Base-by-base conservation (phyloP, 2,797 vertebrate genomes). In the Ctenochaetus hawaiiensis region DNA sequence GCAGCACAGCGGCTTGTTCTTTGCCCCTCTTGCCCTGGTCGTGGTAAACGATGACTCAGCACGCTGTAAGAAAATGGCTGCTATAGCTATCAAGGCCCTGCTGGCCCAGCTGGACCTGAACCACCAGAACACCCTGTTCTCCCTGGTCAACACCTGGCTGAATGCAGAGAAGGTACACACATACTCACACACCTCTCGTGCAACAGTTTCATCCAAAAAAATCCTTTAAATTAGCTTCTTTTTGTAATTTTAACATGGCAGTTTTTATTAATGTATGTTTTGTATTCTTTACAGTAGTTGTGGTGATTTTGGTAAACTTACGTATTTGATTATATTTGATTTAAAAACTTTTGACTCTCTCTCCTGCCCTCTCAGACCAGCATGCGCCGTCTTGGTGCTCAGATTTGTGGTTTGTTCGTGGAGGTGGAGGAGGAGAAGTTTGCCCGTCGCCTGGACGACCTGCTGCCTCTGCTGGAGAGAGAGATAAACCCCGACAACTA, bases 21-120 rank as follows among this genome's bases (percentile, higher is more conserved):
- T 99, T 6, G 92, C 97, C 39, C 97, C 98, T 0, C 93, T 99
- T 10, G 96, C 97, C 11, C 93, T 99, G 73, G 95, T 96, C 22
- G 92, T 97, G 90, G 94, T 97, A 64, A 99, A 99, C 0, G 98
- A 99, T 11, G 95, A 97, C 87, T 99, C 98, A 0, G 80, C 95
- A 0, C 93, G 89, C 54, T 99, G 98, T 87, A 99, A 97, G 82
- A 98, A 97, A 88, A 99, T 99, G 98, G 97, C 97, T 0, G 94
- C 97, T 48, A 83, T 98, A 83, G 92, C 96, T 0, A 95, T 96
- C 84, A 99, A 97, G 90, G 91, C 94, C 17, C 93, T 99, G 69
- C 94, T 99, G 39, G 49, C 72, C 17, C 95, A 96, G 86, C 88
- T 99, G 67, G 94, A 85, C 87, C 43, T 56, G 0, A 91, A 95